These are phyloP conservation scores for Lanius collurio DNA, from an alignment of 2,113 vertebrate species.

Conservation along the genomic window DNA sequence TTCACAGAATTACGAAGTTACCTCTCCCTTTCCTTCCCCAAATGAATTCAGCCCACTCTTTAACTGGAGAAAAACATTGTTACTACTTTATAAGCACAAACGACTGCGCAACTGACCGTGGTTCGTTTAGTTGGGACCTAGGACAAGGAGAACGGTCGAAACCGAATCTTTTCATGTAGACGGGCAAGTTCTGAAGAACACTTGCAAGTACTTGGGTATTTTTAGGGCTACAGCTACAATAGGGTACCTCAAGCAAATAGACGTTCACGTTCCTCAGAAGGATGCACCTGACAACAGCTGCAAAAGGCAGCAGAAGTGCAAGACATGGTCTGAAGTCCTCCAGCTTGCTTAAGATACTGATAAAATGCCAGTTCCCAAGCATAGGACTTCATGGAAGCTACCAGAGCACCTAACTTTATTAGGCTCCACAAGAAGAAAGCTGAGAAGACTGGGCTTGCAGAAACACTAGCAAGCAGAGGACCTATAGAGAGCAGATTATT, in stretches of 20 bases:
- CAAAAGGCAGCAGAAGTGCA: background rate
- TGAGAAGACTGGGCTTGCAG: background rate
- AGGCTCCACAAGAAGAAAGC: background rate
- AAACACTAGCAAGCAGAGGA: background rate
- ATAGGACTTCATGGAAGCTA: background rate
- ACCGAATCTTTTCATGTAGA: fast-evolving
- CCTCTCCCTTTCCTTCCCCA: background rate
- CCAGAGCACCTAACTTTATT: background rate
- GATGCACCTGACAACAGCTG: background rate
- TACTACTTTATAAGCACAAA: fast-evolving
- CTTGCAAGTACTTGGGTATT: background rate
- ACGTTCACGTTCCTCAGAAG: background rate
- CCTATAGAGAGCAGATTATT: background rate
- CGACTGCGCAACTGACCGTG: fast-evolving
- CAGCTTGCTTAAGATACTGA: background rate
- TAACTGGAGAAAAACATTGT: background rate
- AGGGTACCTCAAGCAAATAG: background rate
- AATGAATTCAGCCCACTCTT: background rate
- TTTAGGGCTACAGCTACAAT: background rate
- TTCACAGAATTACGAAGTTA: fast-evolving
- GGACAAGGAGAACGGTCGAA: background rate
- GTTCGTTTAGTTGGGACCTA: background rate
- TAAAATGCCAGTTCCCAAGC: background rate
- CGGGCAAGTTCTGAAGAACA: background rate
- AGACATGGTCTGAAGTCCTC: fast-evolving